A percentile compares a stretch with the other conserved stretches of the same genome.
phyloP scores from a whole-genome alignment of 1,140 invertebrate species.

The Dreissena polymorpha region DNA sequence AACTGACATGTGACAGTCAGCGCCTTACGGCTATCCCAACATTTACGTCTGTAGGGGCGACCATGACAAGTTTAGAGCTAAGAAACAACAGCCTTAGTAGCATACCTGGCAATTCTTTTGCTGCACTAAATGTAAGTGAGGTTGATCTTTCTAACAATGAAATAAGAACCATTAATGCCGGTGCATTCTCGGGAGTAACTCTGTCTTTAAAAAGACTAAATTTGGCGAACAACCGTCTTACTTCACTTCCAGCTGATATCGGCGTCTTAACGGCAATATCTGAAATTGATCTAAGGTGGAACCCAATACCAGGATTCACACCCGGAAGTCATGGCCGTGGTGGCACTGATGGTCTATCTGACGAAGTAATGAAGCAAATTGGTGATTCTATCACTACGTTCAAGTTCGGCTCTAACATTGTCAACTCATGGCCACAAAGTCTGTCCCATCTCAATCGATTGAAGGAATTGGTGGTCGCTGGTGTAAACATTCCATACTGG shows the following conservation, averaged over 20 bases:
- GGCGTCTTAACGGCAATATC: background rate
- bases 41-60: background rate
- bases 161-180: background rate
- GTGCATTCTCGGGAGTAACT: slow-evolving; percentile 1
- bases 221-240: slow-evolving; percentile 28
- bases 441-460: slow-evolving; percentile 36
- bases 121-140: slow-evolving; percentile 3
- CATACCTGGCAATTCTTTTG: slow-evolving; percentile 16
- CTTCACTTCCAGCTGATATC: slow-evolving; percentile 3
- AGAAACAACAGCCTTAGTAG: slow-evolving; percentile 13
- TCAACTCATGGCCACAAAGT: slow-evolving; percentile 31
- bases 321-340: background rate
- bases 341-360: slow-evolving; percentile 33
- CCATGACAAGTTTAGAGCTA: background rate
- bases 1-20: slow-evolving; percentile 20
- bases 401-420: slow-evolving; percentile 13
- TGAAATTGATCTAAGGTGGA: slow-evolving; percentile 30
- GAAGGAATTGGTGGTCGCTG: slow-evolving; percentile 23
- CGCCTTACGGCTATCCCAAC: background rate
- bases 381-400: slow-evolving; percentile 28
- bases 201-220: background rate
- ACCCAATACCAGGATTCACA: slow-evolving; percentile 30
- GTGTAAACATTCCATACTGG: slow-evolving; percentile 21
- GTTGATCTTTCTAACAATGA: slow-evolving; percentile 31
- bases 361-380: slow-evolving; percentile 23